Evolutionary conservation across 2,888 invertebrate genomes (phyloP).

Genomic region (Metopia argyrocephala): DNA sequence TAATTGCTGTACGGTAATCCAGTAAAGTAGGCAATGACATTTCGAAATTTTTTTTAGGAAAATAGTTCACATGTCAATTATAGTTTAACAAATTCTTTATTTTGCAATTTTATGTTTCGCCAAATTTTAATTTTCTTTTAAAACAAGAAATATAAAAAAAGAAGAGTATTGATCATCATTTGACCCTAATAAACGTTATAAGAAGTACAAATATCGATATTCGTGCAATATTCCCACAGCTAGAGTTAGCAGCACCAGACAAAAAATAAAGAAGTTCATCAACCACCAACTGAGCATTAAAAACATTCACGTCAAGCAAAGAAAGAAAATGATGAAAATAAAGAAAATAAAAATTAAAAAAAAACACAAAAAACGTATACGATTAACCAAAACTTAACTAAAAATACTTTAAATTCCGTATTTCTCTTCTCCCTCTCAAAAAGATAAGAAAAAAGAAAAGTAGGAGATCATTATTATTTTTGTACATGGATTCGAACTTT

Average conservation of each 20-base stretch:
- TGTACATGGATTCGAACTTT: not conserved
- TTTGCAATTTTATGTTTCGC: no score
- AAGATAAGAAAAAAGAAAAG: not conserved
- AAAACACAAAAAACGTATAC: constrained; percentile 32
- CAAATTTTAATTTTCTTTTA: not conserved
- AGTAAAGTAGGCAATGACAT: no score
- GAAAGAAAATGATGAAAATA: not conserved
- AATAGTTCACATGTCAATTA: no score
- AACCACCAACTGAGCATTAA: constrained; percentile 62
- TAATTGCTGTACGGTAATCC: no score
- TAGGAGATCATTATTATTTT: constrained; percentile 10
- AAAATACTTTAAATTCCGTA: constrained; percentile 38
- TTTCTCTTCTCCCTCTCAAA: not conserved
- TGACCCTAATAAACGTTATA: constrained; percentile 42
- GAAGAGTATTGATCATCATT: not conserved
- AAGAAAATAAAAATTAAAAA: constrained; percentile 8
- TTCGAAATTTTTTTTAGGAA: no score
- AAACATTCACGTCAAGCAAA: constrained; percentile 38
- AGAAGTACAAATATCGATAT: not conserved
- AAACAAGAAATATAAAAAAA: not conserved
- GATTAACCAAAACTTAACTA: constrained; percentile 46
- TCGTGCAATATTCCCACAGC: not conserved
- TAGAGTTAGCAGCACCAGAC: not conserved
- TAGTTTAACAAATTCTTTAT: no score
- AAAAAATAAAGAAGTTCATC: constrained; percentile 59